Evolutionary conservation across 2,888 invertebrate species (phyloP).

Genomic region (Chirona hameri): DNA sequence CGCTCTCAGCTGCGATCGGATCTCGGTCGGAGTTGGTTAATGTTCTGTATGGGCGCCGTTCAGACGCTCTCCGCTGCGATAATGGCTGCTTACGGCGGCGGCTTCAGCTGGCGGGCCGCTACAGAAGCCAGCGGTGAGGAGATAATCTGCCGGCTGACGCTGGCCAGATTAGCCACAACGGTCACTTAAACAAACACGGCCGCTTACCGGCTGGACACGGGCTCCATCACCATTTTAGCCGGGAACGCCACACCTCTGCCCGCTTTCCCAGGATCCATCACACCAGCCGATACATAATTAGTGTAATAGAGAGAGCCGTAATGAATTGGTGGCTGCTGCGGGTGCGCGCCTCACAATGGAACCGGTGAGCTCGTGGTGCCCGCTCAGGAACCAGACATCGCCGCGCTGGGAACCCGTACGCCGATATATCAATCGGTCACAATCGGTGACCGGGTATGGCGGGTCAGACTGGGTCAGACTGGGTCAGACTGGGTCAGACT

Average conservation of each 20-base stretch:
- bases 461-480: background rate
- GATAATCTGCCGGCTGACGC: too few species aligned
- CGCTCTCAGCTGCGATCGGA: too few species aligned
- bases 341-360: background rate
- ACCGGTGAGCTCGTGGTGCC: background rate
- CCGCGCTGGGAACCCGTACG: background rate
- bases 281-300: background rate
- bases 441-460: background rate
- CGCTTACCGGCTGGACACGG: background rate
- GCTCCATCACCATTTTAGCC: background rate
- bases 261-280: background rate
- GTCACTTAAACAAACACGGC: background rate
- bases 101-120: too few species aligned
- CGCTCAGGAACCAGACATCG: background rate
- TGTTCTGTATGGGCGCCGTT: too few species aligned
- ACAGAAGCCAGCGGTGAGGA: too few species aligned
- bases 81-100: too few species aligned
- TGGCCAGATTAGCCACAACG: too few species aligned
- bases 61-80: too few species aligned
- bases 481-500: background rate
- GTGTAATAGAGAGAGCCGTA: conserved; percentile 3
- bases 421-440: background rate
- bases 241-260: background rate
- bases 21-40: too few species aligned
- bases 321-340: background rate